phyloP scores from a whole-genome alignment of 2,797 vertebrate genomes.

The Tachyglossus aculeatus region DNA sequence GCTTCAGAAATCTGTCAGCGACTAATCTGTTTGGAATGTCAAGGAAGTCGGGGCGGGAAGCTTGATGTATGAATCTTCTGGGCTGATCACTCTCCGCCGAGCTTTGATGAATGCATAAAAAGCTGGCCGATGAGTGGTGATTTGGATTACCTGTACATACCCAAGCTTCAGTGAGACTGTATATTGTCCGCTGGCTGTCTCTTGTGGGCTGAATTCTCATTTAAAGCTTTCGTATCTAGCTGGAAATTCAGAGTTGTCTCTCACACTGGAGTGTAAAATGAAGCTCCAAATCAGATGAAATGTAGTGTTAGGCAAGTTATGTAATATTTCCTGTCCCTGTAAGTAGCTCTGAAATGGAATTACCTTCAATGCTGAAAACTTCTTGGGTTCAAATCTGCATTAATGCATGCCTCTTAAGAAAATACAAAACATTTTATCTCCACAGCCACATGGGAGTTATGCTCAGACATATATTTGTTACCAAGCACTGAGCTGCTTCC shows the following conservation, averaged over 20 bases:
- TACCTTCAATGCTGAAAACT: constrained; percentile 61
- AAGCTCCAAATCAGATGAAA: constrained; percentile 66
- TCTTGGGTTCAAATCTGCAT: constrained; percentile 61
- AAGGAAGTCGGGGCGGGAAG: constrained; percentile 48
- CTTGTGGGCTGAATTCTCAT: constrained; percentile 62
- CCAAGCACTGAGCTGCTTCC: constrained; percentile 3
- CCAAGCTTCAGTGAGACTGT: constrained; percentile 54
- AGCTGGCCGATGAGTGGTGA: constrained; percentile 56
- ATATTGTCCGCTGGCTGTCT: constrained; percentile 63
- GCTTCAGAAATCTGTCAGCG: constrained; percentile 55
- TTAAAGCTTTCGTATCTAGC: constrained; percentile 61
- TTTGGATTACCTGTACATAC: constrained; percentile 69
- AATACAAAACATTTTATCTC: constrained; percentile 49
- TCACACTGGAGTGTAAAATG: constrained; percentile 57
- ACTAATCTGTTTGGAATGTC: constrained; percentile 61
- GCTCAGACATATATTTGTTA: constrained; percentile 8
- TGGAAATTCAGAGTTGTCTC: constrained; percentile 54
- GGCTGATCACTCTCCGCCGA: constrained; percentile 58
- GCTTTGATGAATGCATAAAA: constrained; percentile 67
- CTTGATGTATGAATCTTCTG: constrained; percentile 63
- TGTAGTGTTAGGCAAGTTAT: constrained; percentile 45
- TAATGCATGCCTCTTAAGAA: constrained; percentile 56
- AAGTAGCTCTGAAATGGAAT: constrained; percentile 62
- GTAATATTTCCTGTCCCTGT: constrained; percentile 57
- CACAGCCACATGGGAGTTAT: constrained; percentile 4